A percentile compares a stretch with the other conserved stretches of the same genome.
These are phyloP conservation scores for Drosophila cracens DNA, from an alignment of 2,888 invertebrate species.

Conservation along the genomic window DNA sequence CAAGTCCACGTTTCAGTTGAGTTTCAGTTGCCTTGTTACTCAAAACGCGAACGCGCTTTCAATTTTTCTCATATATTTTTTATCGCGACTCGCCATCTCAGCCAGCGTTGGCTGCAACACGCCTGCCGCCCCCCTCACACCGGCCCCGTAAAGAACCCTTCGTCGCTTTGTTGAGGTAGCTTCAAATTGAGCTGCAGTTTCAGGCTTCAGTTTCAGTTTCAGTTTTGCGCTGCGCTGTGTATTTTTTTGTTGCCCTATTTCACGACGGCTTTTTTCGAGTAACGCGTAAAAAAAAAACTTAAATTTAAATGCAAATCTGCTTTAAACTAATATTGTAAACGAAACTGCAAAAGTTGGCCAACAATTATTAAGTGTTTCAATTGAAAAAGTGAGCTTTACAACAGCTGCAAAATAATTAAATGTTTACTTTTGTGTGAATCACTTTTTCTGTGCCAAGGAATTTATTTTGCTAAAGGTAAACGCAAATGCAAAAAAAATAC, in stretches of 20 bases:
- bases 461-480: not conserved
- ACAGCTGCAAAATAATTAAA: not conserved
- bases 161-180: conserved; percentile 42
- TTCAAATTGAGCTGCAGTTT: conserved; percentile 11
- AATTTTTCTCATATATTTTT: conserved; percentile 21
- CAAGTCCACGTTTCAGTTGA: conserved; percentile 66
- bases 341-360: not conserved
- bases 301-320: not conserved
- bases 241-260: conserved; percentile 37
- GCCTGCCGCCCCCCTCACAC: not conserved
- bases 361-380: not conserved
- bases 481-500: not conserved
- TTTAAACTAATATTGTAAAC: not conserved
- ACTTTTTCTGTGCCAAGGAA: not conserved
- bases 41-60: conserved; percentile 79
- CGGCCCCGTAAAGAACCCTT: not conserved
- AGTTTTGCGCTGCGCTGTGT: conserved; percentile 37
- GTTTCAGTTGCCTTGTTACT: conserved; percentile 79
- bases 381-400: not conserved
- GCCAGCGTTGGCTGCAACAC: not conserved
- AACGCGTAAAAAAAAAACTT: not conserved
- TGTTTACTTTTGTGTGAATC: not conserved
- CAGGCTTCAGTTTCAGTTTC: conserved; percentile 36
- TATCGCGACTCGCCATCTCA: not conserved
- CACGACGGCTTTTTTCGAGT: conserved; percentile 66